Percentiles rank a stretch among this genome's conserved stretches.
phyloP scores from a whole-genome alignment of 1,140 invertebrate genomes.

The Diplogasteroides magnus region DNA sequence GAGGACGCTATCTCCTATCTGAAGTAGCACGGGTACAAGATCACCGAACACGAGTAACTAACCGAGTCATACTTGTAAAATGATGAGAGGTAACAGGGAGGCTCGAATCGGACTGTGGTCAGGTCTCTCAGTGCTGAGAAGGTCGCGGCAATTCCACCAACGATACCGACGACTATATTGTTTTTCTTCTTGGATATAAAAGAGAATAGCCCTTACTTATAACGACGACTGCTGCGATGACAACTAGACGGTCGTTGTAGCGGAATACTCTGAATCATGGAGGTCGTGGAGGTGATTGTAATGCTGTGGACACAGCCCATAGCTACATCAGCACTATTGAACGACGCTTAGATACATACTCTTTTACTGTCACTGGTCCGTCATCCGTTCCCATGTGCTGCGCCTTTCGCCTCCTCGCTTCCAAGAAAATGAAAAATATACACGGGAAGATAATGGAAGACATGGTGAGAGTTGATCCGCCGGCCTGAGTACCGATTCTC shows the following conservation, averaged over 20 bases:
- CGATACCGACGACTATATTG: slow-evolving; percentile 41
- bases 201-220: slow-evolving; percentile 36
- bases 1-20: neutral
- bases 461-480: slow-evolving; percentile 74
- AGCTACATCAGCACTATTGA: too few species aligned
- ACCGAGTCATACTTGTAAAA: slow-evolving; percentile 24
- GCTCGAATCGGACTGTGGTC: slow-evolving; percentile 40
- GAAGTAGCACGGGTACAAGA: neutral
- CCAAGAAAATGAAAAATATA: slow-evolving; percentile 47
- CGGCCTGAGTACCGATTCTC: too few species aligned
- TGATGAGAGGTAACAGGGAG: slow-evolving; percentile 49
- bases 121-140: slow-evolving; percentile 47
- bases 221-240: slow-evolving; percentile 35
- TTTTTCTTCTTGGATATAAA: neutral
- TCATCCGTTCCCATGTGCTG: too few species aligned
- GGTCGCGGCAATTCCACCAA: slow-evolving; percentile 48
- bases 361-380: too few species aligned
- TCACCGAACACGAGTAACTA: neutral
- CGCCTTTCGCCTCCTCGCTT: slow-evolving; percentile 20
- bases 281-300: too few species aligned
- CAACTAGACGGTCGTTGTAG: slow-evolving; percentile 31
- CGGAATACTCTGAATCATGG: slow-evolving; percentile 39
- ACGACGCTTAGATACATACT: too few species aligned
- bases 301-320: too few species aligned
- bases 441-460: slow-evolving; percentile 56